Percentiles rank a stretch among this genome's conserved stretches.
Conservation (phyloP, 1,140 invertebrate genomes). For the Samia ricini region DNA sequence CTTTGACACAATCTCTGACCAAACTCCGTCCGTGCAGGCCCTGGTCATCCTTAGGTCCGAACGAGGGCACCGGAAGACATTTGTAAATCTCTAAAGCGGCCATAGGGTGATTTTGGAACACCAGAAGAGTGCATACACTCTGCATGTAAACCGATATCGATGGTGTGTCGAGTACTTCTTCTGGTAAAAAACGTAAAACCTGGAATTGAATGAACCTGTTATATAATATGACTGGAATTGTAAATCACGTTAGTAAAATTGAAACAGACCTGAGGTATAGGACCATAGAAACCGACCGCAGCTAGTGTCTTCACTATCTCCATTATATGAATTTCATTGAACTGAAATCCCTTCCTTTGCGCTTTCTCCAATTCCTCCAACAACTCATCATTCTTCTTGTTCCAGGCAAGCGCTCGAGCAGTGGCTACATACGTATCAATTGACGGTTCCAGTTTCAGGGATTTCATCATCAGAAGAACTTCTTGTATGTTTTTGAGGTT, state of each 20-base stretch:
- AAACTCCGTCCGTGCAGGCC: slow-evolving; percentile 64
- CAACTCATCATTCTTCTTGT: slow-evolving; percentile 66
- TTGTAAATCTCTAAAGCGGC: slow-evolving; percentile 68
- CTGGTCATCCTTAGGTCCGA: slow-evolving; percentile 64
- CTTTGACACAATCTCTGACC: slow-evolving; percentile 70
- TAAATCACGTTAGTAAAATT: neutral
- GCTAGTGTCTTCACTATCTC: slow-evolving; percentile 72
- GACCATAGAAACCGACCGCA: slow-evolving; percentile 36
- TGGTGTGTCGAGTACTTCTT: slow-evolving; percentile 42
- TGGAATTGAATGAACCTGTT: slow-evolving; percentile 29
- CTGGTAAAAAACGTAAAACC: slow-evolving; percentile 52
- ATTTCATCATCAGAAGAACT: slow-evolving; percentile 76
- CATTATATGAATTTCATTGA: slow-evolving; percentile 71
- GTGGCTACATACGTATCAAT: slow-evolving; percentile 73
- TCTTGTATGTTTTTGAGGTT: slow-evolving; percentile 64
- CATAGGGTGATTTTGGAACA: slow-evolving; percentile 64
- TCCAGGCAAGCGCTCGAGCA: slow-evolving; percentile 68
- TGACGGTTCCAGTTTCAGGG: slow-evolving; percentile 65
- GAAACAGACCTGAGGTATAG: slow-evolving; percentile 29
- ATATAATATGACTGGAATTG: neutral
- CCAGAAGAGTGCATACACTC: slow-evolving; percentile 52
- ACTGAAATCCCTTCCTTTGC: slow-evolving; percentile 33
- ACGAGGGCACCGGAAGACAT: slow-evolving; percentile 56
- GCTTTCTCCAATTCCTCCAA: slow-evolving; percentile 48
- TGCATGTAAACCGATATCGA: slow-evolving; percentile 68